A percentile compares a stretch with the other conserved stretches of the same genome.
Evolutionary conservation across 2,113 vertebrate species (phyloP).

Genomic region (Macrotus californicus): DNA sequence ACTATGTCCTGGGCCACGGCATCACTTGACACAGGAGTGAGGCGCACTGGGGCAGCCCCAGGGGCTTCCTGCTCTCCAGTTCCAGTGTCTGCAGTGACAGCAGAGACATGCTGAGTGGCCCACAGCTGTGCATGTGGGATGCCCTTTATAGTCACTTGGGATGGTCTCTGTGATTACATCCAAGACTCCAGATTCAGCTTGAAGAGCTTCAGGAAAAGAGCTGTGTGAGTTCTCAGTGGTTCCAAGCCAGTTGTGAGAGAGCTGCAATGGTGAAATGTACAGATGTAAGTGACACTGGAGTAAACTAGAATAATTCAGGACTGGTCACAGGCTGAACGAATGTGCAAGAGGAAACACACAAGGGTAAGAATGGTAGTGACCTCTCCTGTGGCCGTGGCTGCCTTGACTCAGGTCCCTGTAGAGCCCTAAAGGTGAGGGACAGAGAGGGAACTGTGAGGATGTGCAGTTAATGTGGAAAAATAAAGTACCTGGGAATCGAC

Average conservation of each 20-base stretch:
- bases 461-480: too few species aligned
- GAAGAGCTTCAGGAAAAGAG: background rate
- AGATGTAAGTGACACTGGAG: fast-evolving
- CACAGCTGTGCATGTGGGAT: fast-evolving
- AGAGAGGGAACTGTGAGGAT: too few species aligned
- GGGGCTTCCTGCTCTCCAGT: too few species aligned
- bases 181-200: background rate
- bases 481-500: too few species aligned
- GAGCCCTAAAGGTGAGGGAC: too few species aligned
- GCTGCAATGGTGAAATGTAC: background rate
- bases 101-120: background rate
- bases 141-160: background rate
- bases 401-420: too few species aligned
- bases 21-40: background rate
- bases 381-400: background rate
- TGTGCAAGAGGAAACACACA: background rate
- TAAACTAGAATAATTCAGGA: background rate
- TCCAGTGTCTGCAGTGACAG: background rate
- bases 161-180: background rate
- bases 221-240: background rate
- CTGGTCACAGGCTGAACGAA: background rate
- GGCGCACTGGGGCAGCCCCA: background rate
- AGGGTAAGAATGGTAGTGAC: background rate
- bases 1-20: background rate
- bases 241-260: background rate